Percentiles rank a stretch among this genome's conserved stretches.
phyloP scores from a whole-genome alignment of 2,888 invertebrate genomes.

The Pteria penguin region DNA sequence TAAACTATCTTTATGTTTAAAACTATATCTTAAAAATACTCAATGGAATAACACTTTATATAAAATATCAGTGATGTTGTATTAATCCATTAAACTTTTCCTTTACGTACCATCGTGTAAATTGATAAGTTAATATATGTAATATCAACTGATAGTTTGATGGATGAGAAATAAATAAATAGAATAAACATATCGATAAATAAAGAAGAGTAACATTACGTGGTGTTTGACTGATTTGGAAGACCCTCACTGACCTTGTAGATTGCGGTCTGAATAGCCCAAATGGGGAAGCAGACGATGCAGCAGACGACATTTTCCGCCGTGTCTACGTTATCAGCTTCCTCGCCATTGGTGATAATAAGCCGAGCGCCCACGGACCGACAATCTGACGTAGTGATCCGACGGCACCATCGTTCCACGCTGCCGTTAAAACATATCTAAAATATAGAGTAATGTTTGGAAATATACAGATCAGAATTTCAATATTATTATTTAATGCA shows the following conservation, averaged over 20 bases:
- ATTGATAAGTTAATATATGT: no score
- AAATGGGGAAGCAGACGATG: constrained; percentile 59
- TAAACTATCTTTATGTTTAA: no score
- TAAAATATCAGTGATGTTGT: no score
- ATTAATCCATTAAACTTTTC: no score
- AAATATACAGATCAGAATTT: no score
- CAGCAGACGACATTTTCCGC: constrained; percentile 56
- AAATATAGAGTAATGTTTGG: no score
- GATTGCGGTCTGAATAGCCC: constrained; percentile 54
- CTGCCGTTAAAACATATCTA: constrained; percentile 64
- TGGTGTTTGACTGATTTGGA: no score
- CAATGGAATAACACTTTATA: no score
- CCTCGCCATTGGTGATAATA: constrained; percentile 67
- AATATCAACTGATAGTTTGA: no score
- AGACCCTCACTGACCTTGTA: constrained; percentile 49
- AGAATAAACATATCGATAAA: background rate
- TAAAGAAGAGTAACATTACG: background rate
- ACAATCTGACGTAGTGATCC: constrained; percentile 59
- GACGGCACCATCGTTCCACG: constrained; percentile 64
- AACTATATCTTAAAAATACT: no score
- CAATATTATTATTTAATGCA: no score
- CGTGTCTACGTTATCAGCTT: constrained; percentile 43
- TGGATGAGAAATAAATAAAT: background rate
- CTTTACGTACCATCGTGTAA: no score
- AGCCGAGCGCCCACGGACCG: constrained; percentile 64